Conservation (phyloP, 2,113 vertebrate species). For the Cyphomyrus discorhynchus region DNA sequence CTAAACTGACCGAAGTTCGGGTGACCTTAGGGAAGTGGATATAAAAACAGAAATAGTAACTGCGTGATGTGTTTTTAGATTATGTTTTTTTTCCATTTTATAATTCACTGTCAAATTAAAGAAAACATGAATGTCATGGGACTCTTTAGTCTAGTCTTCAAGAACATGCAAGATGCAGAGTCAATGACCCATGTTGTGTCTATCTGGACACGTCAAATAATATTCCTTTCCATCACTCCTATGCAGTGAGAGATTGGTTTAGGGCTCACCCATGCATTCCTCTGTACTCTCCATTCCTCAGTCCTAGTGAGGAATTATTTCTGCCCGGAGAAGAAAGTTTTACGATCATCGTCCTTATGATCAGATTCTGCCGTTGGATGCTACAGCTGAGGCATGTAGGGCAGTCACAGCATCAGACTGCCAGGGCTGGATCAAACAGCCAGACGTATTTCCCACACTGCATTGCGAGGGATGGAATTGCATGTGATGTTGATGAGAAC, state of each 20-base stretch:
- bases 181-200: not conserved
- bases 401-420: not conserved
- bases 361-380: not conserved
- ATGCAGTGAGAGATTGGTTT: slow-evolving; percentile 2
- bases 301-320: not conserved
- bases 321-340: not conserved
- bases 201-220: not conserved
- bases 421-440: not conserved
- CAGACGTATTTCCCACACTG: not conserved
- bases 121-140: not conserved
- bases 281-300: not conserved
- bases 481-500: not conserved
- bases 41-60: not conserved
- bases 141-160: not conserved
- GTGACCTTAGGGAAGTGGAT: not conserved
- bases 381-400: not conserved
- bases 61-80: not conserved
- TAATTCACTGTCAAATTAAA: not conserved
- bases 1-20: not conserved
- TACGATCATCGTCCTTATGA: not conserved
- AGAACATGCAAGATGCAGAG: not conserved
- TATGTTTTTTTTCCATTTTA: not conserved
- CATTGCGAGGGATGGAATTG: not conserved
- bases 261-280: not conserved
- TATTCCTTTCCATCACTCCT: not conserved